Base-by-base conservation (phyloP, 2,888 invertebrate species). In the Sturmia bella region DNA sequence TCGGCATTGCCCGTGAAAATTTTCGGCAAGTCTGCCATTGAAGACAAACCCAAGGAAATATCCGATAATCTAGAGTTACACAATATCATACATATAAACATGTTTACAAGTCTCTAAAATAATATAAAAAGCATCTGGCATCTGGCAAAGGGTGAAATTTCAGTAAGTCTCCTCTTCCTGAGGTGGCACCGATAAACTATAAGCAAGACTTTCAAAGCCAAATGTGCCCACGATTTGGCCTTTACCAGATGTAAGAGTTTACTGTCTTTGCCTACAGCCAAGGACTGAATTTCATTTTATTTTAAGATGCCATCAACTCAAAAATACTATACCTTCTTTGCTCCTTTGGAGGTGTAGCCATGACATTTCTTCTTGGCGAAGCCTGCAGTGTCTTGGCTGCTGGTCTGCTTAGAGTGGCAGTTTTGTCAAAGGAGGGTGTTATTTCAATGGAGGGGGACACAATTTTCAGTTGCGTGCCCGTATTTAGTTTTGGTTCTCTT, bases 1-100 rank as follows among this genome's bases (percentile, higher is more conserved):
- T 97, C 96, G 0, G 89, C 87, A 52, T 94, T 95, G 84, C 68
- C 76, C 0, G 48, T 32, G 13, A 72, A 50, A 17, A 69, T 74
- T 50, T 72, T 82, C 0, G 74, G 78, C n/a, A 74, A 50, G 6
- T 82, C 82, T 6, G 78, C 50, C 27, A 70, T 48, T 5, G 82
- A 82, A 0, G 82, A 82, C 19, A 78, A 11, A 0, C 78, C 74
- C 56, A 82, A 19, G 0, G 82, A 82, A 3, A 82, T 74, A 12
- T 82, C 82, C 17, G 82, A 82, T 66, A 82, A 45, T 37, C 82
- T 82, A 19, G 19, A 56, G n/a, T n/a, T n/a, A n/a, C n/a, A n/a
- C n/a, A n/a, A n/a, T n/a, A n/a, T n/a, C n/a, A n/a, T n/a, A n/a
- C n/a, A n/a, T n/a, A n/a, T n/a, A n/a, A n/a, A n/a, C n/a, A n/a